Base-by-base conservation (phyloP, 2,888 invertebrate species). In the Therioaphis trifolii region DNA sequence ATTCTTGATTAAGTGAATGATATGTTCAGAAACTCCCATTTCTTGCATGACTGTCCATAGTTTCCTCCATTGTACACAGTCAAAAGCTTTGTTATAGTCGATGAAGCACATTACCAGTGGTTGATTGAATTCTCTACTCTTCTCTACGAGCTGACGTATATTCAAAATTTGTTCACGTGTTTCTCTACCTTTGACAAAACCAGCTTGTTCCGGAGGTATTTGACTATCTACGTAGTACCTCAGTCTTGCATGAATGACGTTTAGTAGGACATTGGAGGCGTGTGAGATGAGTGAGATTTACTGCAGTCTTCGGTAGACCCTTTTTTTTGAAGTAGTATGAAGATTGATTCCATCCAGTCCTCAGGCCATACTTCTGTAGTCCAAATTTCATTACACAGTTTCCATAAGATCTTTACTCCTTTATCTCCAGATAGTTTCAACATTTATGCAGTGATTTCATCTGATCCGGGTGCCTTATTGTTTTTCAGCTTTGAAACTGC, bases 121-220 rank as follows among this genome's bases (percentile, higher is more conserved):
- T n/a, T n/a, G n/a, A n/a, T n/a, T n/a, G n/a, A n/a, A n/a, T n/a
- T n/a, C n/a, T n/a, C n/a, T n/a, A n/a, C n/a, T n/a, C n/a, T n/a
- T n/a, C n/a, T 58, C 58, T 58, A 58, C n/a, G 58, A 14, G 58
- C n/a, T 58, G 58, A 21, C 58, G n/a, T 49, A 79, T 66, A 49
- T 79, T 68, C 46, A 79, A 68, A n/a, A 79, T 79, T 43, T 79
- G 68, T 21, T 79, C n/a, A n/a, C n/a, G n/a, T n/a, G n/a, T n/a
- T n/a, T n/a, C n/a, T n/a, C n/a, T 27, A 18, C 79, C 79, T 49
- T 40, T 35, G 29, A 79, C 79, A 79, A 79, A 79, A 18, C 68
- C 66, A 29, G 79, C 69, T 27, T 79, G 79, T 49, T 79, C 79
- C n/a, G 35, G 46, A 7, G 79, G 79, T 24, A 79, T 79, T 49